A percentile compares a stretch with the other conserved stretches of the same genome.
phyloP scores from a whole-genome alignment of 2,888 invertebrate species.

The Xestia xanthographa region DNA sequence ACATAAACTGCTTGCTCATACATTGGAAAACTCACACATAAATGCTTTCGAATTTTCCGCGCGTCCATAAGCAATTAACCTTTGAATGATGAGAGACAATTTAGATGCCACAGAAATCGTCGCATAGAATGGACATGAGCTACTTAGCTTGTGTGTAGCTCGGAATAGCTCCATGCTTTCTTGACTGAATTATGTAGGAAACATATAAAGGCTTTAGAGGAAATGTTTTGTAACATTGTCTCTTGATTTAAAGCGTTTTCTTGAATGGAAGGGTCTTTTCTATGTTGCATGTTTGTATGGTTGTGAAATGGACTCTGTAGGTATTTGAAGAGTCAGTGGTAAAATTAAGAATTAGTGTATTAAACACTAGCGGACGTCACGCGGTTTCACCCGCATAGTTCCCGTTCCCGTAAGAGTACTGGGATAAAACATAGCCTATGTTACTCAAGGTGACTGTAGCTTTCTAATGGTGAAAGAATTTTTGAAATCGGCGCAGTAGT shows the following conservation, averaged over 20 bases:
- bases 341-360: not conserved
- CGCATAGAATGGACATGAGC: slow-evolving; percentile 57
- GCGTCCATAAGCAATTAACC: slow-evolving; percentile 66
- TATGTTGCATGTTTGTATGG: slow-evolving; percentile 5
- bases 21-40: slow-evolving; percentile 52
- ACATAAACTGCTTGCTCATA: slow-evolving; percentile 39
- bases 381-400: too few species aligned
- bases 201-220: slow-evolving; percentile 23
- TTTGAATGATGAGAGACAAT: slow-evolving; percentile 62
- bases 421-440: too few species aligned
- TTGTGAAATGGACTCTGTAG: not conserved
- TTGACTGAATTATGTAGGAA: slow-evolving; percentile 48
- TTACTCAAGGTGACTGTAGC: too few species aligned
- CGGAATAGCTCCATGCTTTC: slow-evolving; percentile 45
- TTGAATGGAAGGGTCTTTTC: slow-evolving; percentile 32
- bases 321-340: not conserved
- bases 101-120: slow-evolving; percentile 69
- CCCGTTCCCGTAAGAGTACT: too few species aligned
- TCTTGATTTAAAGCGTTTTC: slow-evolving; percentile 20
- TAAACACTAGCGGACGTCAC: too few species aligned
- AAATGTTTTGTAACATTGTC: slow-evolving; percentile 45
- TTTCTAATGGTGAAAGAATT: too few species aligned
- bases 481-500: too few species aligned
- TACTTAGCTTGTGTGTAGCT: slow-evolving; percentile 46
- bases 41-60: slow-evolving; percentile 65